Evolutionary conservation across 2,797 vertebrate genomes (phyloP).

Genomic region (Arctocebus calabarensis): DNA sequence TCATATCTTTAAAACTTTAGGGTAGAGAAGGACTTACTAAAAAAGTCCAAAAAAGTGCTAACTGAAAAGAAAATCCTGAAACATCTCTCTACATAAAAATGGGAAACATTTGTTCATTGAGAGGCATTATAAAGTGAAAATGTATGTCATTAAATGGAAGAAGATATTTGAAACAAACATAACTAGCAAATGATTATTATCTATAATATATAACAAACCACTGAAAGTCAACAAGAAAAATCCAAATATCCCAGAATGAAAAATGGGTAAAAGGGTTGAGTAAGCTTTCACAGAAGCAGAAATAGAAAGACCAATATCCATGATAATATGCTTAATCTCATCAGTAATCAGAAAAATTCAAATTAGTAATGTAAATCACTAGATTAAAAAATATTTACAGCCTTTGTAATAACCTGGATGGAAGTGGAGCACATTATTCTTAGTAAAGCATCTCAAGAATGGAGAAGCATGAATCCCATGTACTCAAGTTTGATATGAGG

Average conservation of each 20-base stretch:
- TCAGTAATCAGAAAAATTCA: slow-evolving; percentile 14
- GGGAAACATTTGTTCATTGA: slow-evolving; percentile 17
- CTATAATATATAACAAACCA: not conserved
- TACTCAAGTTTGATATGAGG: too few relatives aligned
- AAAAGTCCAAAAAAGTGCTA: not conserved
- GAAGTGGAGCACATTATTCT: too few relatives aligned
- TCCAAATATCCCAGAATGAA: not conserved
- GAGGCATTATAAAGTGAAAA: slow-evolving; percentile 1
- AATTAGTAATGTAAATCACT: not conserved
- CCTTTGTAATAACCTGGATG: too few relatives aligned
- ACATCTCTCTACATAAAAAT: slow-evolving; percentile 1
- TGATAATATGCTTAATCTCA: not conserved
- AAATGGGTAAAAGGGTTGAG: slow-evolving; percentile 6
- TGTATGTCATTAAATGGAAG: not conserved
- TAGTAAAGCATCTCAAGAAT: too few relatives aligned
- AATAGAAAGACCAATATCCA: not conserved
- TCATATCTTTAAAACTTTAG: not conserved
- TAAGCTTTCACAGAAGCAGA: not conserved
- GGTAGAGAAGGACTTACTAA: not conserved
- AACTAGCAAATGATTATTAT: slow-evolving; percentile 35
- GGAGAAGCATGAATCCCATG: too few relatives aligned
- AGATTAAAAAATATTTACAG: not conserved
- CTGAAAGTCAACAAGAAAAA: slow-evolving; percentile 11
- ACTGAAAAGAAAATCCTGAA: slow-evolving; percentile 22
- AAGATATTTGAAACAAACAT: slow-evolving; percentile 29